A percentile compares a stretch with the other conserved stretches of the same genome.
Evolutionary conservation across 1,140 invertebrate genomes (phyloP).

Genomic region (Hermatobates lingyangjiaoensis): DNA sequence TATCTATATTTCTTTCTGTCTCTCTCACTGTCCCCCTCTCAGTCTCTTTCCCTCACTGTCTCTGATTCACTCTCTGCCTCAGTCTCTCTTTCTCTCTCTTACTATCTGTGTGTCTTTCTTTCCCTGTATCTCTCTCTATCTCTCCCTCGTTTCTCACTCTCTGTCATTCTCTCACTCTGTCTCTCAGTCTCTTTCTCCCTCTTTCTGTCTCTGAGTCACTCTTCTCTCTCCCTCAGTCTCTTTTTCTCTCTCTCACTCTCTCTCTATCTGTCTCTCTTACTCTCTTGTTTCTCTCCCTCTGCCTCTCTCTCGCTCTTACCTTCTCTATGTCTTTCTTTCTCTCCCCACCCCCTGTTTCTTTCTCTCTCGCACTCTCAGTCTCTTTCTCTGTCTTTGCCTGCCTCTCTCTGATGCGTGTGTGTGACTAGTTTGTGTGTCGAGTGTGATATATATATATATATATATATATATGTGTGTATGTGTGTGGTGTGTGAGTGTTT

Average conservation of each 20-base stretch:
- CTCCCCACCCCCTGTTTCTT: too few relatives aligned
- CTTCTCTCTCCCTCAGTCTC: not conserved
- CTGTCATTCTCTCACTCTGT: not conserved
- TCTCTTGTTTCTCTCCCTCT: not conserved
- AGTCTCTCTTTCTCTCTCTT: not conserved
- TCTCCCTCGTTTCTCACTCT: too few relatives aligned
- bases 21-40: not conserved
- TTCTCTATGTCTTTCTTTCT: not conserved
- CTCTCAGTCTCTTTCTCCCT: conserved; percentile 1
- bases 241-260: too few relatives aligned
- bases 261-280: too few relatives aligned
- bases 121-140: not conserved
- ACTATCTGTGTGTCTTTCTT: not conserved
- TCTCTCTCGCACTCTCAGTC: too few relatives aligned
- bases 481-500: too few relatives aligned
- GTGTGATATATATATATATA: too few relatives aligned
- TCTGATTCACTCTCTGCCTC: not conserved
- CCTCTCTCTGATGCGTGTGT: too few relatives aligned
- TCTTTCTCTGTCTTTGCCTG: too few relatives aligned
- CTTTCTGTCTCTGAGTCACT: not conserved
- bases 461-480: too few relatives aligned
- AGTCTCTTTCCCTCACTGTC: not conserved
- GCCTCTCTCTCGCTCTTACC: not conserved
- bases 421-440: too few relatives aligned
- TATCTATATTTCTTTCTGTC: conserved; percentile 5